Percentiles rank a stretch among this genome's conserved stretches.
These are phyloP conservation scores for Gadus chalcogrammus DNA, from an alignment of 2,113 vertebrate genomes.

Conservation along the genomic window DNA sequence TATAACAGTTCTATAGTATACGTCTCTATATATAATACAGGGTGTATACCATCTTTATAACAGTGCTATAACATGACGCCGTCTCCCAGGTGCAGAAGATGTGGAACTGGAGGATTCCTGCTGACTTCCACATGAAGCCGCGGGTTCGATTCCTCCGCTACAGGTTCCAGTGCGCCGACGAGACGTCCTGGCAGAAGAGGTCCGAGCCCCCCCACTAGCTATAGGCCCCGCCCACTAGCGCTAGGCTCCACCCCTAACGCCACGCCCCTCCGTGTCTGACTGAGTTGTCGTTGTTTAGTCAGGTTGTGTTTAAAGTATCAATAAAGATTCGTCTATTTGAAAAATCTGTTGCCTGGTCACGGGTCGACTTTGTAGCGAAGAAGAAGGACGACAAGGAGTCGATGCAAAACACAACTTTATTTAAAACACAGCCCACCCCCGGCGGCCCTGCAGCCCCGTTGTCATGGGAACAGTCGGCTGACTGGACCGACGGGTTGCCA, in stretches of 20 bases:
- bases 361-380: too few species aligned
- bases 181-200: slow-evolving; percentile 31
- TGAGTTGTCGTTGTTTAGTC: background rate
- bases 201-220: slow-evolving; percentile 51
- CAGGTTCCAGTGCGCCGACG: slow-evolving; percentile 70
- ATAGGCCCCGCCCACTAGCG: slow-evolving; percentile 23
- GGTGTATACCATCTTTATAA: too few species aligned
- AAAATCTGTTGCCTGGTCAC: too few species aligned
- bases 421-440: too few species aligned
- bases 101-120: slow-evolving; percentile 83
- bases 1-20: too few species aligned
- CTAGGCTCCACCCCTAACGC: background rate
- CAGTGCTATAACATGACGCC: background rate
- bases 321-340: too few species aligned
- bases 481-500: too few species aligned
- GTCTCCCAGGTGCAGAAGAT: slow-evolving; percentile 75
- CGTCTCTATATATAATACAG: too few species aligned
- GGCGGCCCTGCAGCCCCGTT: too few species aligned
- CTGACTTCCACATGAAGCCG: slow-evolving; percentile 76
- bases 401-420: too few species aligned
- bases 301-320: background rate
- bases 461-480: too few species aligned
- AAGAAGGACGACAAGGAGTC: too few species aligned
- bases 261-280: background rate
- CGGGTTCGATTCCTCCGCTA: slow-evolving; percentile 70